phyloP scores from a whole-genome alignment of 2,888 invertebrate species.

The Diachrysia chrysitis region DNA sequence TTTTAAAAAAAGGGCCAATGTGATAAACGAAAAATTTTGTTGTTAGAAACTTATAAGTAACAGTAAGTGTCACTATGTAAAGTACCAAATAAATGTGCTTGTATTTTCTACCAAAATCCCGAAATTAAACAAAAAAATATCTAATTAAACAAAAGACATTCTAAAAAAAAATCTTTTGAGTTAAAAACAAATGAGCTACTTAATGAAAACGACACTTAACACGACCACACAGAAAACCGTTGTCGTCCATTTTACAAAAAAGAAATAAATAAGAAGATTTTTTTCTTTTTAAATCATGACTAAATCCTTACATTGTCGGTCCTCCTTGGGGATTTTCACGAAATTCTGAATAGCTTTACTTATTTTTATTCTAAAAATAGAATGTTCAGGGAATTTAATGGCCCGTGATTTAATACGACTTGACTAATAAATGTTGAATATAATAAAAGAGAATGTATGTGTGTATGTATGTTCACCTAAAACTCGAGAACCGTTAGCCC shows the following conservation, averaged over 20 bases:
- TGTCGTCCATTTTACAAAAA: background rate
- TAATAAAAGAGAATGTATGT: too few species aligned
- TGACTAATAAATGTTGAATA: too few species aligned
- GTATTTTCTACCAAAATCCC: too few species aligned
- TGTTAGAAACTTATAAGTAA: too few species aligned
- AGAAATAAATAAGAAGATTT: background rate
- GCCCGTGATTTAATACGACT: constrained; percentile 24
- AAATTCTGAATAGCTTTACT: constrained; percentile 27
- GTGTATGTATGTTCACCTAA: too few species aligned
- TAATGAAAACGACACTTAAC: constrained; percentile 18
- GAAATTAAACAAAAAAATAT: too few species aligned
- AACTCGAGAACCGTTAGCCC: too few species aligned
- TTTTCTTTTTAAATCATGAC: constrained; percentile 18
- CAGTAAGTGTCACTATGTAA: too few species aligned
- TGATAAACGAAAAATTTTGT: too few species aligned
- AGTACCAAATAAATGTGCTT: too few species aligned
- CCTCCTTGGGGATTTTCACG: constrained; percentile 32
- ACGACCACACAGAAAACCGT: constrained; percentile 20
- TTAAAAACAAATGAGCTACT: constrained; percentile 13
- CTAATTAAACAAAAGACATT: background rate
- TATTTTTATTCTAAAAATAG: constrained; percentile 27
- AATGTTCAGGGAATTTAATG: constrained; percentile 37
- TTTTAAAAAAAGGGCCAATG: too few species aligned
- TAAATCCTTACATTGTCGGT: constrained; percentile 24
- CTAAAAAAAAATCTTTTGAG: background rate